Evolutionary conservation across 2,888 invertebrate species (phyloP).

Genomic region (Heliconius aoede): DNA sequence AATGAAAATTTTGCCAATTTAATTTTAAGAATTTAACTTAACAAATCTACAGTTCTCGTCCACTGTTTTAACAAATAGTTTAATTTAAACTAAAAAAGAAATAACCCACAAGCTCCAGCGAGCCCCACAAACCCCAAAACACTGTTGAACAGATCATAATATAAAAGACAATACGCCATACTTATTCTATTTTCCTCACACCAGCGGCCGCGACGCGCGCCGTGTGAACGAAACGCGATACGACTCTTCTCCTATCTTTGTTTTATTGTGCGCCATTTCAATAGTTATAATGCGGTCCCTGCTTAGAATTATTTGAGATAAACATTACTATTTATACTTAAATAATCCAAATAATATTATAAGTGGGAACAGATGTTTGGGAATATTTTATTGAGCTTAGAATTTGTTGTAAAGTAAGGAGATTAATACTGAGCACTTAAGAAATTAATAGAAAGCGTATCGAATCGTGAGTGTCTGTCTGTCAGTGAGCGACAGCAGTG

Average conservation of each 20-base stretch:
- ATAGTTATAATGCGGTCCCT: slow-evolving; percentile 10
- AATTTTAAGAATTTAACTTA: background rate
- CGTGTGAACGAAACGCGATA: slow-evolving; percentile 75
- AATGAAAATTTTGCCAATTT: background rate
- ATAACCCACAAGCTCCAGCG: background rate
- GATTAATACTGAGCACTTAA: background rate
- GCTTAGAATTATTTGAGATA: slow-evolving; percentile 24
- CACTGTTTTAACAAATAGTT: background rate
- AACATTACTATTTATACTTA: slow-evolving; percentile 29
- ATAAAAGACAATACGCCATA: slow-evolving; percentile 48
- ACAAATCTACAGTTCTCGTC: background rate
- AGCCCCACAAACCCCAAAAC: slow-evolving; percentile 15
- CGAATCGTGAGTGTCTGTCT: background rate
- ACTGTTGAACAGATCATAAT: slow-evolving; percentile 60
- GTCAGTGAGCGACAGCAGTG: too few species aligned
- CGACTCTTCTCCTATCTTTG: slow-evolving; percentile 34
- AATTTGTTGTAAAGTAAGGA: background rate
- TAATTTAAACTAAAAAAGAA: background rate
- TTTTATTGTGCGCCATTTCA: slow-evolving; percentile 23
- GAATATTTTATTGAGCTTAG: background rate
- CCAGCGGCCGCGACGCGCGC: slow-evolving; percentile 51
- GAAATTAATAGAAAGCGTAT: background rate
- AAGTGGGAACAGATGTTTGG: slow-evolving; percentile 19
- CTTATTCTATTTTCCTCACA: slow-evolving; percentile 76
- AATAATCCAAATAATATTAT: slow-evolving; percentile 22